Evolutionary conservation across 2,888 invertebrate genomes (phyloP).

Genomic region (Chloromyia formosa): DNA sequence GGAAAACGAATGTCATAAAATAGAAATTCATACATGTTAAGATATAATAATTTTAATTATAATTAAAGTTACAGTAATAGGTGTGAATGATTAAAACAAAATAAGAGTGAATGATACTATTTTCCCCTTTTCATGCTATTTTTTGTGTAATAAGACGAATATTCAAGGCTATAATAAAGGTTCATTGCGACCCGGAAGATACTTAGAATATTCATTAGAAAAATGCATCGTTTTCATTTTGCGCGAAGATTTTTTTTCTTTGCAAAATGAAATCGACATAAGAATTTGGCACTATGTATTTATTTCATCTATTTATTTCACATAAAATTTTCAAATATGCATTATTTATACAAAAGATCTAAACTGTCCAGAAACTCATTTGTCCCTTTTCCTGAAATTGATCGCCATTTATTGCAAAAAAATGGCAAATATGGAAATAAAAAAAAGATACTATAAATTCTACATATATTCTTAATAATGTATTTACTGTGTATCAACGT

Average conservation of each 20-base stretch:
- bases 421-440: neutral
- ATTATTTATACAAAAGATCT: slow-evolving; percentile 19
- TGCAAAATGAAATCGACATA: slow-evolving; percentile 30
- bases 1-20: slow-evolving; percentile 38
- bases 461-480: neutral
- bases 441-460: neutral
- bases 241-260: neutral
- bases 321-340: neutral
- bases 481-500: too few species aligned
- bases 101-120: slow-evolving; percentile 17
- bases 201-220: neutral
- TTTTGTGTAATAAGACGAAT: too few species aligned
- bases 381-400: slow-evolving; percentile 51
- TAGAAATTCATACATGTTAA: slow-evolving; percentile 38
- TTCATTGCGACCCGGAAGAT: too few species aligned
- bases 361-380: slow-evolving; percentile 46
- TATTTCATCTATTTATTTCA: slow-evolving; percentile 22
- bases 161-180: too few species aligned
- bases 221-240: slow-evolving; percentile 30
- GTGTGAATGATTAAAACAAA: slow-evolving; percentile 17
- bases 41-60: slow-evolving; percentile 39
- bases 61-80: slow-evolving; percentile 26
- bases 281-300: neutral
- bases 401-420: slow-evolving; percentile 36
- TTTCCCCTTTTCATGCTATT: neutral